Base-by-base conservation (phyloP, 2,113 vertebrate genomes). In the Limanda limanda region DNA sequence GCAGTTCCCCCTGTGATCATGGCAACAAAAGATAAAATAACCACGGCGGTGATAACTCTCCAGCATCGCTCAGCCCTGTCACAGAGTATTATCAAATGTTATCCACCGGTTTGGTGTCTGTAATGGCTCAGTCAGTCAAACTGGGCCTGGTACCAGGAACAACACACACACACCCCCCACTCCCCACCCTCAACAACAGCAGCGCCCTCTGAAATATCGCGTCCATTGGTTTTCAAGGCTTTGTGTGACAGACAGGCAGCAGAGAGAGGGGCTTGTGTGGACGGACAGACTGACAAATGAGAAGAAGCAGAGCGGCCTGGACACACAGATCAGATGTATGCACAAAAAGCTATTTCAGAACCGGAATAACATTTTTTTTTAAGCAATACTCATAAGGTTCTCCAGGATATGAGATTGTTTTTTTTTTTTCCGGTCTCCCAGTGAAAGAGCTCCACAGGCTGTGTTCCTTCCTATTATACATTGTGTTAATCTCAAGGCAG, bases 271-370 rank as follows among this genome's bases (percentile, higher is more conserved):
- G 15, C 14, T 18, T 51, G 47, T 17, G 15, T 18, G 5, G 6
- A n/a, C 20, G 14, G 18, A 54, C 20, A 45, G 25, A n/a, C 40
- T 76, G 82, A 63, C 51, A 60, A 55, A 37, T 67, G 76, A 79
- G 56, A 76, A 65, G 56, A 79, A 71, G 68, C 64, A 78, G 65
- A 27, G 42, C 47, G 18, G 18, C 47, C 25, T 64, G 56, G 52
- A 65, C 64, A 56, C 13, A 15, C 23, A n/a, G n/a, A n/a, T n/a
- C n/a, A n/a, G n/a, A n/a, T n/a, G n/a, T n/a, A n/a, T n/a, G n/a
- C n/a, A 62, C 48, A 58, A 57, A 48, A 68, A 52, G 69, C 20
- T 40, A 70, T 59, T 76, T 67, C 61, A 17, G 42, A 35, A 63
- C 40, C 5, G 13, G 11, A 13, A 45, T 45, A 45, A 4, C 37